A percentile compares a stretch with the other conserved stretches of the same genome.
Evolutionary conservation across 2,888 invertebrate genomes (phyloP).

Genomic region (Flexamia atlantica): DNA sequence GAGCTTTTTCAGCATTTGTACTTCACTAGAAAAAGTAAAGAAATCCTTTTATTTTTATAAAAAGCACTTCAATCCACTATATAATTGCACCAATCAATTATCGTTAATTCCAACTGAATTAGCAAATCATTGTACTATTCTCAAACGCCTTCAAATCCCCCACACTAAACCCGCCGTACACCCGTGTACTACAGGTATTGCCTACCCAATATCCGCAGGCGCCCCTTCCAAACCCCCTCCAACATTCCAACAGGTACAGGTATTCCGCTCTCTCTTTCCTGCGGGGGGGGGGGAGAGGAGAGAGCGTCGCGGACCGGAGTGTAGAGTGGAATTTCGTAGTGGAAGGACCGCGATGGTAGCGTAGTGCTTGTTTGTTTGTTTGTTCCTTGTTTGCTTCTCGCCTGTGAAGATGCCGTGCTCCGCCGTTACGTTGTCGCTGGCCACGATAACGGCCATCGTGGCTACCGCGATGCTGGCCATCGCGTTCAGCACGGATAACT

Average conservation of each 20-base stretch:
- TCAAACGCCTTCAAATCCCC: neutral
- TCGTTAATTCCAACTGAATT: too few relatives aligned
- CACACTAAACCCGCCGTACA: neutral
- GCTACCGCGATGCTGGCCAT: constrained; percentile 95
- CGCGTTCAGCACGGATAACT: constrained; percentile 97
- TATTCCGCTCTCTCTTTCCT: neutral
- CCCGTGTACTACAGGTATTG: neutral
- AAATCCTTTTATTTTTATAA: too few relatives aligned
- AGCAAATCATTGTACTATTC: too few relatives aligned
- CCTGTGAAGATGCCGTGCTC: constrained; percentile 84
- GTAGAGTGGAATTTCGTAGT: neutral
- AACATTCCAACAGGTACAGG: constrained; percentile 22
- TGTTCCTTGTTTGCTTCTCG: too few relatives aligned
- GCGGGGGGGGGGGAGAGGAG: neutral
- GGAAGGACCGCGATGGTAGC: constrained; percentile 30
- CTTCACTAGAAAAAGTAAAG: too few relatives aligned
- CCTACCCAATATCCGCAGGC: constrained; percentile 10
- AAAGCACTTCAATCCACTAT: too few relatives aligned
- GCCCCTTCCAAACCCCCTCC: neutral
- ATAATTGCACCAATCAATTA: too few relatives aligned
- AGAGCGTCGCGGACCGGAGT: neutral
- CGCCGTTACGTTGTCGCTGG: constrained; percentile 95
- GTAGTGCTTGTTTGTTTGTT: constrained; percentile 30
- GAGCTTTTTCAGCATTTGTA: too few relatives aligned
- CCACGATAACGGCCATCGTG: constrained; percentile 96